These are phyloP conservation scores for Heterodera carotae DNA, from an alignment of 1,140 invertebrate genomes.

Conservation along the genomic window DNA sequence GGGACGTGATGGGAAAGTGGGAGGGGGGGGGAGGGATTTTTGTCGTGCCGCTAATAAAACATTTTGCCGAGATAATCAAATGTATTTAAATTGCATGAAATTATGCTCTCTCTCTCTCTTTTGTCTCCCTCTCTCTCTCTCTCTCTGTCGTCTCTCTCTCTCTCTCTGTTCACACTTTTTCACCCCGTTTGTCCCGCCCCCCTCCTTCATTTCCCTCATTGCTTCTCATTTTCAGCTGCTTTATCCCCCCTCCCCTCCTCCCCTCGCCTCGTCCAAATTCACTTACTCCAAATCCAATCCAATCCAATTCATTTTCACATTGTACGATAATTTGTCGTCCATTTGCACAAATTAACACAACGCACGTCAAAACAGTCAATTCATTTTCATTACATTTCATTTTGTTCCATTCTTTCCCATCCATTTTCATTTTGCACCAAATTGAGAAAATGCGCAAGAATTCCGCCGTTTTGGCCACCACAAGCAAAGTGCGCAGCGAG, in stretches of 20 bases:
- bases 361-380: background rate
- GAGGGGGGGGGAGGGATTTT: too few relatives aligned
- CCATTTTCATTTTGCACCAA: background rate
- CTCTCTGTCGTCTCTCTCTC: too few relatives aligned
- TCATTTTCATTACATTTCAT: background rate
- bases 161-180: background rate
- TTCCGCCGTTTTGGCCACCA: background rate
- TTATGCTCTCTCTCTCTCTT: background rate
- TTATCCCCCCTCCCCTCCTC: too few relatives aligned
- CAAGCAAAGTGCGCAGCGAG: background rate
- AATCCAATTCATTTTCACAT: too few relatives aligned
- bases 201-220: background rate
- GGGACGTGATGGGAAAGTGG: too few relatives aligned
- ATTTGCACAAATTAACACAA: background rate
- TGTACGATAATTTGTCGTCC: too few relatives aligned
- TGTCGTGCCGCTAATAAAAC: background rate
- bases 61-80: background rate
- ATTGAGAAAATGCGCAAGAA: background rate
- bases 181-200: too few relatives aligned
- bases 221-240: too few relatives aligned
- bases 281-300: background rate
- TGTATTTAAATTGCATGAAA: background rate
- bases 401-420: background rate
- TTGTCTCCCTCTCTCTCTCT: too few relatives aligned
- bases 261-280: too few relatives aligned